Evolutionary conservation across 1,140 invertebrate species (phyloP).

Genomic region (Steinernema feltiae): DNA sequence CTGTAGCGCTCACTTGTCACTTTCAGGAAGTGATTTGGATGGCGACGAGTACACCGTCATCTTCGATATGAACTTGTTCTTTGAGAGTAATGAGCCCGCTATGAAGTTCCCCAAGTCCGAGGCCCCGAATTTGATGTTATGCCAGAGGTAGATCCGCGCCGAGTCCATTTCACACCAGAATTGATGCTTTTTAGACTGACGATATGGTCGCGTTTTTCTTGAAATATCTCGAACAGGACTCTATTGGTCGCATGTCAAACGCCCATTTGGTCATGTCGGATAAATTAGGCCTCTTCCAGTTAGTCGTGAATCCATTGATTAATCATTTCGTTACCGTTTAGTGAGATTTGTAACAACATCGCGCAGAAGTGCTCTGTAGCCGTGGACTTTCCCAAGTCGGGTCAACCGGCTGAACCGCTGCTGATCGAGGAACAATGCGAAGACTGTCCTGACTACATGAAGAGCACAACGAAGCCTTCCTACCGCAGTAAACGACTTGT

Average conservation of each 20-base stretch:
- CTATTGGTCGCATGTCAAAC: slow-evolving; percentile 48
- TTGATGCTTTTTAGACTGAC: slow-evolving; percentile 31
- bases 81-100: slow-evolving; percentile 49
- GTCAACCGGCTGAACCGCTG: slow-evolving; percentile 31
- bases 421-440: slow-evolving; percentile 31
- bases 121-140: slow-evolving; percentile 26
- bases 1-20: background rate
- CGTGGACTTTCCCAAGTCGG: slow-evolving; percentile 58
- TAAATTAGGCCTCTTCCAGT: slow-evolving; percentile 29
- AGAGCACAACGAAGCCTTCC: slow-evolving; percentile 33
- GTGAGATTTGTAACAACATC: slow-evolving; percentile 37
- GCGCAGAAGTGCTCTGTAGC: slow-evolving; percentile 49
- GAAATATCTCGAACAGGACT: slow-evolving; percentile 49
- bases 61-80: slow-evolving; percentile 54
- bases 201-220: slow-evolving; percentile 54
- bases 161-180: no score
- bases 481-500: slow-evolving; percentile 54
- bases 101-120: slow-evolving; percentile 51
- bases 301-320: slow-evolving; percentile 7
- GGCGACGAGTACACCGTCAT: slow-evolving; percentile 60
- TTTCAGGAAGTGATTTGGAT: slow-evolving; percentile 58
- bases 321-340: slow-evolving; percentile 22
- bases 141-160: slow-evolving; percentile 21
- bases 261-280: slow-evolving; percentile 53
- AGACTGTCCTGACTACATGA: slow-evolving; percentile 54